These are phyloP conservation scores for Hepsetus odoe DNA, from an alignment of 2,113 vertebrate species.

Conservation along the genomic window DNA sequence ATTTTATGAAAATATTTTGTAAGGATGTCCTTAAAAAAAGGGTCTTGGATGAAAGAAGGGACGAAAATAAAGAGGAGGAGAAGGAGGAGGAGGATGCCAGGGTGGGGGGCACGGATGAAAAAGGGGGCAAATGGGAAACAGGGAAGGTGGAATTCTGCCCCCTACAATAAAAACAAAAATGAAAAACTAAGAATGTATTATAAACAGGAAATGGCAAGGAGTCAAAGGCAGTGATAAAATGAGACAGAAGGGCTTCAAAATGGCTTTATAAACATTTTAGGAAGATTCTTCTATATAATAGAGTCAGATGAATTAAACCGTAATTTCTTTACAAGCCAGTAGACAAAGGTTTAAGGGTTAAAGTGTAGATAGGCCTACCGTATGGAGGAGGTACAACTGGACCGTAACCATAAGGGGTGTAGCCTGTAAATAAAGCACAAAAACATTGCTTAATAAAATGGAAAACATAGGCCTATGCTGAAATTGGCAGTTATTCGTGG, in stretches of 20 bases:
- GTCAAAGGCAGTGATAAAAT: background rate
- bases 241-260: background rate
- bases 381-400: slow-evolving; percentile 37
- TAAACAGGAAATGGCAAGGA: background rate
- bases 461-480: background rate
- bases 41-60: background rate
- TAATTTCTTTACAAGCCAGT: background rate
- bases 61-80: background rate
- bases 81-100: background rate
- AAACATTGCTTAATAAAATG: background rate
- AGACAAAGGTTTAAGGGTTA: background rate
- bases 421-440: slow-evolving; percentile 16
- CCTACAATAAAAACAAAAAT: slow-evolving; percentile 26
- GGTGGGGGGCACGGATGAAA: background rate
- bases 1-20: background rate
- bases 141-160: background rate
- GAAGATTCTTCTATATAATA: background rate
- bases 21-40: background rate
- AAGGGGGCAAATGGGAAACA: slow-evolving; percentile 5
- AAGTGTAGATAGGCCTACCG: background rate
- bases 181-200: background rate
- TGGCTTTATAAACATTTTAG: background rate
- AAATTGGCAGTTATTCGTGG: background rate
- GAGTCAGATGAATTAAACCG: background rate
- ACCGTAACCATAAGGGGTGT: slow-evolving; percentile 27